Evolutionary conservation across 2,113 vertebrate genomes (phyloP).

Genomic region (Silurus asotus): DNA sequence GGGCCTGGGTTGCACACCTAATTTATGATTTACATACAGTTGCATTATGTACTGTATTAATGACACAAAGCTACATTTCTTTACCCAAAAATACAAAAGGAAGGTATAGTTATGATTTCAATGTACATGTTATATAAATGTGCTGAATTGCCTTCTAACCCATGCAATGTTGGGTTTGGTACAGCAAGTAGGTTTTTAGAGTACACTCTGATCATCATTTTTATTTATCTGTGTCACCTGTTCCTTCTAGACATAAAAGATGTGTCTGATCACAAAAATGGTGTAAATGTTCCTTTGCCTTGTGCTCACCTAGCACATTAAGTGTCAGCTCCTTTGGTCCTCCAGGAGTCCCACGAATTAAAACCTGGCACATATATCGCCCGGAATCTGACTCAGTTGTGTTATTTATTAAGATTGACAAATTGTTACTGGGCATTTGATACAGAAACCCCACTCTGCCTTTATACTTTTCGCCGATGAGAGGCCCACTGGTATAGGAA

Average conservation of each 20-base stretch:
- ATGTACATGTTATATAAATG: neutral
- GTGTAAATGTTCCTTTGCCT: neutral
- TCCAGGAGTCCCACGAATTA: slow-evolving; percentile 9
- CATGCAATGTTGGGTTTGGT: neutral
- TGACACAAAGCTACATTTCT: neutral
- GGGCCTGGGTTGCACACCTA: neutral
- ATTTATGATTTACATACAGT: neutral
- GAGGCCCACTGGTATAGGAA: slow-evolving; percentile 59
- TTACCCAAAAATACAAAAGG: neutral
- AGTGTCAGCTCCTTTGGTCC: slow-evolving; percentile 63
- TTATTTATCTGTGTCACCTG: neutral
- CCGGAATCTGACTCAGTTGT: slow-evolving; percentile 81
- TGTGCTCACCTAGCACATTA: slow-evolving; percentile 74
- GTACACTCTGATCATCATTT: neutral
- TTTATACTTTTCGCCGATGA: slow-evolving; percentile 57
- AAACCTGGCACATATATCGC: slow-evolving; percentile 77
- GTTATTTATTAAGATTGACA: slow-evolving; percentile 80
- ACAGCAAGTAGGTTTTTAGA: neutral
- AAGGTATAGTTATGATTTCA: neutral
- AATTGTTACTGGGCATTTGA: slow-evolving; percentile 62
- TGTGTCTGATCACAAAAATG: neutral
- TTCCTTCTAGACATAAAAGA: neutral
- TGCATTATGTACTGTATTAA: neutral
- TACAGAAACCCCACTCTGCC: slow-evolving; percentile 70
- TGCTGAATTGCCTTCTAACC: neutral